Base-by-base conservation (phyloP, 2,888 invertebrate genomes). In the Cheilosia grossa region DNA sequence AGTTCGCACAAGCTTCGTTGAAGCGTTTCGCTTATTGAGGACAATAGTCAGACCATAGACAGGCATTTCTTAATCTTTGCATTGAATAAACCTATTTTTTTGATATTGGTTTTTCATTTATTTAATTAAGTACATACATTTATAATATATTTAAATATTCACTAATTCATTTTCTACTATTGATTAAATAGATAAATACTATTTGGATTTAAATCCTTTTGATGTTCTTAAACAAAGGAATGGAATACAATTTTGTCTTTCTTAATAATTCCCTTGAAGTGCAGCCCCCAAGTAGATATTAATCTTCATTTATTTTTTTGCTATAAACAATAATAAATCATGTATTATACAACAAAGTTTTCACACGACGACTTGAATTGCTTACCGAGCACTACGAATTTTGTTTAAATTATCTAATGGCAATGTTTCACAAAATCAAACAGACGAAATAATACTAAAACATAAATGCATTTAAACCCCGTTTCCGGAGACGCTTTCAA, bases 161-260 rank as follows among this genome's bases (percentile, higher is more conserved):
- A 75, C 85, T 85, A 85, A 85, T 85, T 67, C 69, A 81, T 85
- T 85, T 66, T 75, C 81, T 81, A 81, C 37, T 72, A 54, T 37
- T 72, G 85, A 75, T 81, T 80, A 70, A 85, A 80, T 70, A 75
- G 75, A 85, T 85, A 81, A 85, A 85, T 85, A 85, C 56, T 85
- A 75, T 85, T 72, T 80, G 85, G 75, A 85, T 66, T 85, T 13
- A 51, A 64, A 72, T 85, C 75, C 72, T 67, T 61, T 63, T n/a
- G 33, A 47, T 69, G 37, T 63, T 53, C 33, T 61, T 24, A 51
- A 49, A 63, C 49, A 78, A 78, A 54, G 82, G 67, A 82, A 82
- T 82, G 78, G 66, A 64, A 72, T 69, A 13, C 7, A 13, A 33
- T 54, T 59, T 24, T 53, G 51, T 40, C 1, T 49, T 58, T 27